Conservation (phyloP, 2,113 vertebrate species). For the Peromyscus polionotus region DNA sequence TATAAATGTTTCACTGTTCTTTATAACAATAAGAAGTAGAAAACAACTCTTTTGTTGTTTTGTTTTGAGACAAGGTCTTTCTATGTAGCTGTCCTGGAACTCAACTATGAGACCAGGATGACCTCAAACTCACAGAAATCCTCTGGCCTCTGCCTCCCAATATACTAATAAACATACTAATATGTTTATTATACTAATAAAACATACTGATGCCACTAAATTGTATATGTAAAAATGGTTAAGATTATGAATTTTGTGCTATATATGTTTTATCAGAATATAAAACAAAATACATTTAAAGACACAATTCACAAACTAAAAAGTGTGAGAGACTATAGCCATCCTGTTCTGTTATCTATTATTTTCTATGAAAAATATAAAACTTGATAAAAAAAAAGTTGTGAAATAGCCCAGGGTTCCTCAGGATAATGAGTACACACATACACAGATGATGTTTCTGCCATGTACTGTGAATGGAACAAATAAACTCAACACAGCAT, state of each 20-base stretch:
- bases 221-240: not conserved
- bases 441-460: not conserved
- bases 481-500: not conserved
- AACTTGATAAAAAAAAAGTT: conserved; percentile 20
- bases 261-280: not conserved
- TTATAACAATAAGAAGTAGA: too few relatives aligned
- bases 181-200: too few relatives aligned
- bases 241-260: not conserved
- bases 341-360: not conserved
- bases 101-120: not conserved
- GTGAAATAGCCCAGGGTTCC: not conserved
- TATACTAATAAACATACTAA: too few relatives aligned
- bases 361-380: conserved; percentile 4
- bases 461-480: not conserved
- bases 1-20: too few relatives aligned
- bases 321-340: not conserved
- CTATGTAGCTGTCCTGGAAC: not conserved
- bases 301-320: not conserved
- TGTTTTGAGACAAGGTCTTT: too few relatives aligned
- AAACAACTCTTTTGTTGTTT: too few relatives aligned
- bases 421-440: not conserved
- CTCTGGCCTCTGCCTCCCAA: not conserved
- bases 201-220: not conserved
- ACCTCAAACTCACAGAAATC: not conserved
- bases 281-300: not conserved